phyloP scores from a whole-genome alignment of 1,140 invertebrate species.

The Argopecten irradians region DNA sequence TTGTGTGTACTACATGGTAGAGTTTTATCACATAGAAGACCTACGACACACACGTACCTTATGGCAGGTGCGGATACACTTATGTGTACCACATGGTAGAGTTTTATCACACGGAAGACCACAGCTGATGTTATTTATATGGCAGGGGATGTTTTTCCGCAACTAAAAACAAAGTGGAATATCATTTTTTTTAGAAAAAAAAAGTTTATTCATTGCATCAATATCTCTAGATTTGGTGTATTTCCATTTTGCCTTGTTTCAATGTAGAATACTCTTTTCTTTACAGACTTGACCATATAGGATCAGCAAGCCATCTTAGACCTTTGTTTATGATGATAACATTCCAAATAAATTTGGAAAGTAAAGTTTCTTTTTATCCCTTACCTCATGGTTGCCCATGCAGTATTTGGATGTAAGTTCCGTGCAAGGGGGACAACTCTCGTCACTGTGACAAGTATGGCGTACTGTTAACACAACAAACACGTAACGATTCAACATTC shows the following conservation, averaged over 20 bases:
- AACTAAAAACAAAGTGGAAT: conserved; percentile 77
- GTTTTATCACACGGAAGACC: conserved; percentile 89
- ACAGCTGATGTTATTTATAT: conserved; percentile 92
- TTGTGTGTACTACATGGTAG: too few species aligned
- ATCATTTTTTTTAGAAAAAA: too few species aligned
- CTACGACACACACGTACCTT: conserved; percentile 78
- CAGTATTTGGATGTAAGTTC: conserved; percentile 92
- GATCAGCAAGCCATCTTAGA: too few species aligned
- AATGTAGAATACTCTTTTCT: too few species aligned
- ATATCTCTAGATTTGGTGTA: too few species aligned
- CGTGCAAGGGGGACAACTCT: conserved; percentile 93
- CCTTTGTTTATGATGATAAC: too few species aligned
- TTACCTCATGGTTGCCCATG: conserved; percentile 90
- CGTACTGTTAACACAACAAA: conserved; percentile 62
- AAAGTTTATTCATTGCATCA: too few species aligned
- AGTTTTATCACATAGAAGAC: too few species aligned
- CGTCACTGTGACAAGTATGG: conserved; percentile 83
- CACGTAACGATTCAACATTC: too few species aligned
- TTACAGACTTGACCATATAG: too few species aligned
- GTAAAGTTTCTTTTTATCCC: conserved; percentile 35
- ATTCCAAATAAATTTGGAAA: too few species aligned
- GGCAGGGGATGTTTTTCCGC: conserved; percentile 91
- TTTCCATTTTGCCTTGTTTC: too few species aligned
- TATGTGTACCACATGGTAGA: conserved; percentile 87
- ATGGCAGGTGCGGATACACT: conserved; percentile 86